phyloP scores from a whole-genome alignment of 2,888 invertebrate species.

The Apodemia duryi region DNA sequence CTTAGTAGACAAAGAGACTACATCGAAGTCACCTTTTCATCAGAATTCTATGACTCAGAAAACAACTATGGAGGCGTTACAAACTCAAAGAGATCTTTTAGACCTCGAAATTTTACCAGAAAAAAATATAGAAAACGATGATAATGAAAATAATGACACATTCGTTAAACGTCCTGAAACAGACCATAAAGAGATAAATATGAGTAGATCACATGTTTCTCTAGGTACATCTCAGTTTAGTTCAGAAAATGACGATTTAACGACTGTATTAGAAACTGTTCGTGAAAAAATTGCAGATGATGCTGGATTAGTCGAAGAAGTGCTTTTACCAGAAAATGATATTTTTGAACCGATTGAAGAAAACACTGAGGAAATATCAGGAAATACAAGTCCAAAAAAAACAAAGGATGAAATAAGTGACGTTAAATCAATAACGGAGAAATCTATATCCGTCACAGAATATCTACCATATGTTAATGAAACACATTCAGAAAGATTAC shows the following conservation, averaged over 20 bases:
- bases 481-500: neutral
- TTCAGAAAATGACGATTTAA: neutral
- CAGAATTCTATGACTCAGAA: neutral
- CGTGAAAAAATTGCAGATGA: constrained; percentile 6
- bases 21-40: neutral
- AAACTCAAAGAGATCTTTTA: neutral
- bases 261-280: neutral
- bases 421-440: neutral
- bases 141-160: neutral
- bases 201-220: neutral
- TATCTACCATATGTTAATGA: neutral
- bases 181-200: neutral
- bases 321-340: neutral
- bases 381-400: neutral
- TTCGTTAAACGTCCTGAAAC: no score
- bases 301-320: neutral
- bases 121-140: neutral
- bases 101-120: neutral
- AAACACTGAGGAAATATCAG: neutral
- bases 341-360: neutral
- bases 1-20: neutral
- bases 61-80: neutral
- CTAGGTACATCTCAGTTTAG: no score
- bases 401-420: neutral
- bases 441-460: neutral